Percentiles rank a stretch among this genome's conserved stretches.
Evolutionary conservation across 23 tunicate genomes (phyloP).

Genomic region (Aplidium turbinatum): DNA sequence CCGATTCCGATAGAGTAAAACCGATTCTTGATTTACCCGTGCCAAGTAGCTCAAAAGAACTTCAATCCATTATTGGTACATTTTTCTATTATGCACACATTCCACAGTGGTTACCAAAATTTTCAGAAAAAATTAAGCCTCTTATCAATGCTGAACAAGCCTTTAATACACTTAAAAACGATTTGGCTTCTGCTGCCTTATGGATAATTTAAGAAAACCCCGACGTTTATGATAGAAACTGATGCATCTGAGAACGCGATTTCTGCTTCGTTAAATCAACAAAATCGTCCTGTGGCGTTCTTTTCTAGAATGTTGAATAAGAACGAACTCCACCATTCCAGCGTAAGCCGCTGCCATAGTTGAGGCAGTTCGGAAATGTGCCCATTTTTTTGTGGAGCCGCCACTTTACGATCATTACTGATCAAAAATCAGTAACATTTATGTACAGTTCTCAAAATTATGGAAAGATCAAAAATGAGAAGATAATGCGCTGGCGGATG

Average conservation of each 20-base stretch:
- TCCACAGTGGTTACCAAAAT: slow-evolving; percentile 30
- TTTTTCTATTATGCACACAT: slow-evolving; percentile 20
- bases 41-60: slow-evolving; percentile 7
- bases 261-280: slow-evolving; percentile 35
- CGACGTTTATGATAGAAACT: slow-evolving; percentile 20
- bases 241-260: slow-evolving; percentile 43
- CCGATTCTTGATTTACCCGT: slow-evolving; percentile 11
- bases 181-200: too few relatives aligned
- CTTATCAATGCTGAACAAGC: too few relatives aligned
- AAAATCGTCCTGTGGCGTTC: slow-evolving; percentile 31
- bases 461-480: slow-evolving; percentile 35
- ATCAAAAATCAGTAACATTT: slow-evolving; percentile 29
- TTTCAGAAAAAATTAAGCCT: slow-evolving; percentile 25
- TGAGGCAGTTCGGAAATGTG: slow-evolving; percentile 21
- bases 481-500: slow-evolving; percentile 36
- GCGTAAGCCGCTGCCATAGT: slow-evolving; percentile 36
- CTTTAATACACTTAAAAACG: too few relatives aligned
- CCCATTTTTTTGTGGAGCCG: slow-evolving; percentile 9
- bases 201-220: too few relatives aligned
- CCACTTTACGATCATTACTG: slow-evolving; percentile 22
- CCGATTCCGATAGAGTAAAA: slow-evolving; percentile 16
- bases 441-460: slow-evolving; percentile 14
- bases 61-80: slow-evolving; percentile 10
- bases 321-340: slow-evolving; percentile 19
- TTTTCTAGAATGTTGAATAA: slow-evolving; percentile 21